Base-by-base conservation (phyloP, 2,888 invertebrate species). In the Ommatoiulus sabulosus region DNA sequence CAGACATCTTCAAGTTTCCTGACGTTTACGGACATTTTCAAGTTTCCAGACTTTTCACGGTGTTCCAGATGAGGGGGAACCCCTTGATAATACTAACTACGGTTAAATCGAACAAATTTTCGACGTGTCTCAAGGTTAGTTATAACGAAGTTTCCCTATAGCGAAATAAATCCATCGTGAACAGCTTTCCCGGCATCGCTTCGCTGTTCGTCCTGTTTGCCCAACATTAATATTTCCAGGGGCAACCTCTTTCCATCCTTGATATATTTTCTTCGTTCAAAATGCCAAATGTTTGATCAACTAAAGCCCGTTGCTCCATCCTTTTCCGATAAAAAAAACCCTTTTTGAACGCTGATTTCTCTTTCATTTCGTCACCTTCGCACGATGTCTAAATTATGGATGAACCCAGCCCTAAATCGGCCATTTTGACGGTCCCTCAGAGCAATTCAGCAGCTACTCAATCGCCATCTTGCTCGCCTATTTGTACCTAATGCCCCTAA, bases 401-500 rank as follows among this genome's bases (percentile, higher is more conserved):
- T 57, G 57, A 57, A 57, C 3, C n/a, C 57, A 12, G 57, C n/a
- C 57, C 57, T 57, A 57, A 57, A 57, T 57, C 57, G 57, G 57
- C 57, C 57, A 57, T 57, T 57, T 57, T 57, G 57, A n/a, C 17
- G 57, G 57, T 35, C 57, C 57, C n/a, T n/a, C n/a, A 5, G 4
- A 5, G 57, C 57, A 57, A 57, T 57, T 57, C 57, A n/a, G 57
- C 57, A 57, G 57, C 57, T n/a, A 57, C 57, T 57, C 57, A 57
- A 57, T n/a, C 57, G 57, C 57, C 57, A 57, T 57, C 57, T 57
- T 57, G 57, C n/a, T 57, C 57, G 57, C 57, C 57, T n/a, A 57
- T 57, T 57, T 57, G n/a, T 57, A 57, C 57, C 57, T 57, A 57
- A 57, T 57, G 57, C n/a, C n/a, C 3, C n/a, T 5, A 7, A 57